Conservation (phyloP, 2,888 invertebrate genomes). For the Pandemis cinnamomeana region DNA sequence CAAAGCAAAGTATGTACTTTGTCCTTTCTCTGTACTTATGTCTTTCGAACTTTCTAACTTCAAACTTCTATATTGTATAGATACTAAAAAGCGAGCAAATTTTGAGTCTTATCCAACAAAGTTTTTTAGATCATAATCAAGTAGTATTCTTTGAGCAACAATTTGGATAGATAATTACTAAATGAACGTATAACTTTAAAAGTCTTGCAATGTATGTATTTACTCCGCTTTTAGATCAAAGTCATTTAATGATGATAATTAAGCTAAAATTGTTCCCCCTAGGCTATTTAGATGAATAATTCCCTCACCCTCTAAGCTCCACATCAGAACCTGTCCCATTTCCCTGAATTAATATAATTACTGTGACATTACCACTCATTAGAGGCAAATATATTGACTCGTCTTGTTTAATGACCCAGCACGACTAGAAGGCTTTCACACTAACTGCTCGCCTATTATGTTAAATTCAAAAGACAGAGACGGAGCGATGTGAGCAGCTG, state of each 20-base stretch:
- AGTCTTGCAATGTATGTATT: too few relatives aligned
- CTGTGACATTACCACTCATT: conserved; percentile 47
- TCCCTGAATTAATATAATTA: conserved; percentile 49
- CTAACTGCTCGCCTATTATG: conserved; percentile 38
- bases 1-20: too few relatives aligned
- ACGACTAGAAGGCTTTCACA: conserved; percentile 35
- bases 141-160: too few relatives aligned
- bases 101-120: too few relatives aligned
- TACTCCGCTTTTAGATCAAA: not conserved
- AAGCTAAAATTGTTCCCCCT: not conserved
- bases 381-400: conserved; percentile 44
- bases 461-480: conserved; percentile 36
- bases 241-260: not conserved
- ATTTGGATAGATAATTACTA: too few relatives aligned
- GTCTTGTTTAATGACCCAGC: conserved; percentile 46
- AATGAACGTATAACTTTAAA: too few relatives aligned
- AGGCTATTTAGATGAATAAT: not conserved
- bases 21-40: too few relatives aligned
- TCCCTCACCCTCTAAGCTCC: conserved; percentile 10
- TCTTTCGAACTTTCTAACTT: too few relatives aligned
- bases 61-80: too few relatives aligned
- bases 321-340: conserved; percentile 25
- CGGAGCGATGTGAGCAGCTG: not conserved
- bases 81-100: too few relatives aligned
- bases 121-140: too few relatives aligned